Evolutionary conservation across 2,797 vertebrate species (phyloP), one percentile per base, ranked within the genome.

Genomic region (Loriculus beryllinus): DNA sequence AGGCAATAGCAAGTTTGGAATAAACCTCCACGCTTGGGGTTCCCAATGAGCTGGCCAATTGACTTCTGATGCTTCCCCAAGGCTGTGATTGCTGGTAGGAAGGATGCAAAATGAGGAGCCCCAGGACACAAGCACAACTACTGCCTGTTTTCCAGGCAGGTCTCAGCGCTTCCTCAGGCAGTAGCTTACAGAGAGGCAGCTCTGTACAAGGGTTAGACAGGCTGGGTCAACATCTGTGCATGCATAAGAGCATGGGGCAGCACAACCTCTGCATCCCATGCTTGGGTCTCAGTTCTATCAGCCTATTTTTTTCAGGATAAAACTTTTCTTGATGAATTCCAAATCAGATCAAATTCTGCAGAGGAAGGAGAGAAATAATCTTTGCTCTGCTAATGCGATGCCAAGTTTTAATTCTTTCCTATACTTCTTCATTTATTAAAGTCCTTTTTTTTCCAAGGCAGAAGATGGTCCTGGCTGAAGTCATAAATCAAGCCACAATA

Each of bases 141-240:
- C 23, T 31, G n/a, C 29, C 47, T 21, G 11, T 22, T 60, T 67
- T 18, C 35, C 15, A 20, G 26, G 47, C 40, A 19, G 40, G 19
- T 56, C 42, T 56, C 65, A 37, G 10, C 29, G 19, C 42, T 7
- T 47, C n/a, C 31, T 43, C 16, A 10, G 43, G 16, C 8, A 49
- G n/a, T 2, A 2, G 12, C 22, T 26, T 28, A 10, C 23, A 25
- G 9, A 11, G 25, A n/a, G 5, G 8, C 28, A 65, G 22, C 71
- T 22, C 39, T 29, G 5, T 5, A 7, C 3, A 3, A 8, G 28
- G 45, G 31, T 31, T 2, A 1, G n/a, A 3, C 17, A 57, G 43
- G 28, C 15, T 0, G 25, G 59, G 6, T n/a, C 78, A 29, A 33
- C 8, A 2, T 5, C 40, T 5, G 0, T 2, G 10, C 35, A 48